Base-by-base conservation (phyloP, 2,797 vertebrate species). In the Moxostoma hubbsi region DNA sequence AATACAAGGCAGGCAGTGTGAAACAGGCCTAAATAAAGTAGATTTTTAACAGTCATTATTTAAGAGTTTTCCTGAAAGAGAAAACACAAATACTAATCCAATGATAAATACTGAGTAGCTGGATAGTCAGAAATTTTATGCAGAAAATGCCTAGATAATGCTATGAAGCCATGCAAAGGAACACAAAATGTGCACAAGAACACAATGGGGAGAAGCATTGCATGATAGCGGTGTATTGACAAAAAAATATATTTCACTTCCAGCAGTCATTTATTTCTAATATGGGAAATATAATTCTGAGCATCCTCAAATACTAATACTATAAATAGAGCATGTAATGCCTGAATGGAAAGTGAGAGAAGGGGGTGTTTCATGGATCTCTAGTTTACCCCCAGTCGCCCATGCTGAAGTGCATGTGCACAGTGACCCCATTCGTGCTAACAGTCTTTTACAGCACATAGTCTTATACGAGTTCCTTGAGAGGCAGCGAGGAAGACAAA, bases 331-430 rank as follows among this genome's bases (percentile, higher is more conserved):
- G 5, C 1, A 76, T 4, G 7, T 12, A 66, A 59, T 13, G 18
- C 9, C 13, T 59, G 1, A 67, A 58, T 43, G 8, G 5, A 59
- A 43, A 36, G 2, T 61, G 46, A 7, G 45, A 2, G 55, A 36
- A 36, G 36, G 36, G 36, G 55, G 61, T 50, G 9, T 5, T 57
- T 75, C 1, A n/a, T 49, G 2, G 7, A 54, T 54, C 64, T 79
- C 67, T 71, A 77, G 54, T 82, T 88, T 85, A 86, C 87, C 87
- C 85, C 77, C 80, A 78, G 77, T 72, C 67, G 67, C 63, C 67
- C 58, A 61, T 57, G 54, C 13, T 50, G 75, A 76, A 57, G 69
- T 69, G 72, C 66, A 79, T 65, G 67, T 55, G 81, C 66, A 72
- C 67, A 66, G 58, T 24, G 10, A 59, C 59, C 55, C 36, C 62